Percentiles rank a stretch among this genome's conserved stretches.
Conservation (phyloP, 2,113 vertebrate species). For the Taxidea taxus region DNA sequence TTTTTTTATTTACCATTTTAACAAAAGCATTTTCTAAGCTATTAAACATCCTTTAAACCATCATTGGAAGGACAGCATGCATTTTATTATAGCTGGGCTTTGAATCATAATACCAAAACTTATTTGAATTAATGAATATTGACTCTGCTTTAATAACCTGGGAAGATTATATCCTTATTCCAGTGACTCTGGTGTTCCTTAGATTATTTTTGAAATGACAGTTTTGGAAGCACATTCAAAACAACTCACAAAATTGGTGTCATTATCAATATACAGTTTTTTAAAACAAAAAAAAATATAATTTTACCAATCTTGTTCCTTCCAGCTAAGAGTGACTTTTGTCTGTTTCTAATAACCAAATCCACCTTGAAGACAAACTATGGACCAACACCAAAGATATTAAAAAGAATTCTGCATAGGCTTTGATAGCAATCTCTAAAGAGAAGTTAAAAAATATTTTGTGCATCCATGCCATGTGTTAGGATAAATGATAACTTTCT, state of each 20-base stretch:
- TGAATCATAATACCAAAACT: background rate
- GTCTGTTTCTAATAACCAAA: background rate
- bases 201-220: background rate
- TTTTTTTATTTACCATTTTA: background rate
- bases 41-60: background rate
- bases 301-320: background rate
- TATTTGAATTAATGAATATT: background rate
- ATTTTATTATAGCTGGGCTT: slow-evolving; percentile 2
- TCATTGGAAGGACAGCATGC: background rate
- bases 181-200: background rate
- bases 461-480: background rate
- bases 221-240: slow-evolving; percentile 24
- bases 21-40: background rate
- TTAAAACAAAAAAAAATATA: background rate
- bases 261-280: background rate
- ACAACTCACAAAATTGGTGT: background rate
- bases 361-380: background rate
- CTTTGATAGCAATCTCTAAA: slow-evolving; percentile 30
- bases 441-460: slow-evolving; percentile 20
- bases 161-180: slow-evolving; percentile 12
- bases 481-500: background rate
- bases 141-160: background rate
- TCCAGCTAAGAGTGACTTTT: background rate
- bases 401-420: background rate
- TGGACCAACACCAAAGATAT: background rate